Conservation (phyloP, 2,888 invertebrate genomes). For the Ametastegia equiseti region DNA sequence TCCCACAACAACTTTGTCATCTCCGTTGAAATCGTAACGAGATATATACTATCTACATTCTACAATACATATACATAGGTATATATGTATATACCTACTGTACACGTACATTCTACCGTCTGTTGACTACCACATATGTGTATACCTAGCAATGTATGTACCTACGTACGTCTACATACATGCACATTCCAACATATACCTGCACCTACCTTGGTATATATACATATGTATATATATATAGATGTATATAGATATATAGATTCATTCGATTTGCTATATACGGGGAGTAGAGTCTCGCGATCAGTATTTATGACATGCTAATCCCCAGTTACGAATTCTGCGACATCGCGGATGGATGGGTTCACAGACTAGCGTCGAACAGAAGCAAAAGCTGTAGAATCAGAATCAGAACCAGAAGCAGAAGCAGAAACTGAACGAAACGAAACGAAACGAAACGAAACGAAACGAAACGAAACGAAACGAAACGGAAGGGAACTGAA, state of each 20-base stretch:
- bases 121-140: no score
- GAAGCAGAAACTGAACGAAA: neutral
- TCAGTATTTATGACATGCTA: conserved; percentile 75
- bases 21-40: neutral
- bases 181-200: neutral
- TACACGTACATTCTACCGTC: no score
- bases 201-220: neutral
- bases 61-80: no score
- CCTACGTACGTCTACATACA: no score
- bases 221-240: neutral
- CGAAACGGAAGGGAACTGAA: neutral
- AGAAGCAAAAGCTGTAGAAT: neutral
- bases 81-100: neutral
- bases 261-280: conserved; percentile 13
- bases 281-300: conserved; percentile 53
- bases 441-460: neutral
- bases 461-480: neutral
- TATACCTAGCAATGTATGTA: neutral
- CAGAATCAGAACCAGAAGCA: no score
- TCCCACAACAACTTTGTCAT: neutral
- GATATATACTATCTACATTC: no score
- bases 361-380: neutral
- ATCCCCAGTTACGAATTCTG: conserved; percentile 73
- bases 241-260: neutral
- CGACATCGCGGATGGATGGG: conserved; percentile 63